Conservation (phyloP, 2,797 vertebrate genomes). For the Tenualosa thibaudeaui region DNA sequence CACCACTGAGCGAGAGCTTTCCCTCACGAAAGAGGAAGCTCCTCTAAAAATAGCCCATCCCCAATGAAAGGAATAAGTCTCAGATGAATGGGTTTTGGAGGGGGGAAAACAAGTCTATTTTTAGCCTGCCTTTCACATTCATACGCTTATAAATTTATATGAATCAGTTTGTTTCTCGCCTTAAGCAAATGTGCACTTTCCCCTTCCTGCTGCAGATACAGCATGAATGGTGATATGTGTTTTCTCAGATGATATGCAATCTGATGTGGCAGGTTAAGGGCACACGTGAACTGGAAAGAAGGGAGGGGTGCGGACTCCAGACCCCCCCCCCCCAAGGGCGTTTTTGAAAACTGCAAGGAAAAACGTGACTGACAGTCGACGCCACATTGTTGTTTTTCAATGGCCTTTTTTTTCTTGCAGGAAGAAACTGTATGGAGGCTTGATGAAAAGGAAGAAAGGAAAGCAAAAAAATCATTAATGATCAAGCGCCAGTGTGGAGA, state of each 20-base stretch:
- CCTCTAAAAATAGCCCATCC: slow-evolving; percentile 40
- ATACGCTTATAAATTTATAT: slow-evolving; percentile 51
- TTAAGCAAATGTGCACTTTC: slow-evolving; percentile 42
- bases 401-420: slow-evolving; percentile 8
- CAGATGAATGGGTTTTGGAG: slow-evolving; percentile 49
- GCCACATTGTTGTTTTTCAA: slow-evolving; percentile 33
- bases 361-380: slow-evolving; percentile 51
- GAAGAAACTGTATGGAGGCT: background rate
- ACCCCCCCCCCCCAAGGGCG: slow-evolving; percentile 36
- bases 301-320: slow-evolving; percentile 30
- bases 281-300: slow-evolving; percentile 49
- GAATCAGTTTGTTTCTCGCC: slow-evolving; percentile 54
- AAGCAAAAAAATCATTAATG: background rate
- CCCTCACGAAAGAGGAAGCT: slow-evolving; percentile 23
- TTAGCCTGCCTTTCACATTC: slow-evolving; percentile 44
- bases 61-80: slow-evolving; percentile 41
- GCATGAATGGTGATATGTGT: slow-evolving; percentile 46
- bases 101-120: slow-evolving; percentile 49
- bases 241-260: slow-evolving; percentile 49
- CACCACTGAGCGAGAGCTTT: slow-evolving; percentile 15
- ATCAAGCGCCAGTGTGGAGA: background rate
- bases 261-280: slow-evolving; percentile 58
- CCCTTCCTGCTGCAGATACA: slow-evolving; percentile 32
- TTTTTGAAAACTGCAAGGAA: slow-evolving; percentile 47
- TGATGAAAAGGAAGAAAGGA: background rate